Conservation (phyloP, 1,140 invertebrate genomes). For the Drosophila trapezifrons region DNA sequence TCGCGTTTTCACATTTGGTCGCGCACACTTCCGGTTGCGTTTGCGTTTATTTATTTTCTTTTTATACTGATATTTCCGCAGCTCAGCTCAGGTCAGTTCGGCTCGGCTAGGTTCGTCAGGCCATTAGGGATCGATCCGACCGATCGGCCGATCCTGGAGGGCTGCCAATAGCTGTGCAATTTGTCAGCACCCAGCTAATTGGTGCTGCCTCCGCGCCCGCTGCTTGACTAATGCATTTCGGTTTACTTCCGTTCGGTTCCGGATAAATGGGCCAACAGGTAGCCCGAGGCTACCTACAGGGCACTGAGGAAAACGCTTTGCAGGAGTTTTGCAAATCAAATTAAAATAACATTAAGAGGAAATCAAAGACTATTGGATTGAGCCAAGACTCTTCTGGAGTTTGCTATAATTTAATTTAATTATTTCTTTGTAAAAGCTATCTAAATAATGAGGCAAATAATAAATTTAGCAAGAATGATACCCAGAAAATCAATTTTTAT, state of each 20-base stretch:
- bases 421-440: too few species aligned
- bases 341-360: background rate
- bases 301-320: background rate
- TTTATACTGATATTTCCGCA: slow-evolving; percentile 6
- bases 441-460: too few species aligned
- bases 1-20: slow-evolving; percentile 80
- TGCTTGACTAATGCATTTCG: slow-evolving; percentile 76
- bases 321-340: background rate
- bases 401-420: too few species aligned
- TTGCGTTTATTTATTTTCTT: slow-evolving; percentile 11
- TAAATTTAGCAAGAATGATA: too few species aligned
- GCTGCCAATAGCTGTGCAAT: slow-evolving; percentile 78
- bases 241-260: slow-evolving; percentile 69
- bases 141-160: slow-evolving; percentile 4
- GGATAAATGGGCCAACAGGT: slow-evolving; percentile 60
- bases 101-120: slow-evolving; percentile 17
- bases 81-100: slow-evolving; percentile 8
- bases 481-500: too few species aligned
- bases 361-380: too few species aligned
- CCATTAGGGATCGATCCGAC: slow-evolving; percentile 41
- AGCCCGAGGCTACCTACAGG: slow-evolving; percentile 25
- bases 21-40: slow-evolving; percentile 70
- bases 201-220: slow-evolving; percentile 70
- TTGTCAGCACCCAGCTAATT: slow-evolving; percentile 81
- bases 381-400: too few species aligned